Base-by-base conservation (phyloP, 2,888 invertebrate species). In the Euclidia mi region DNA sequence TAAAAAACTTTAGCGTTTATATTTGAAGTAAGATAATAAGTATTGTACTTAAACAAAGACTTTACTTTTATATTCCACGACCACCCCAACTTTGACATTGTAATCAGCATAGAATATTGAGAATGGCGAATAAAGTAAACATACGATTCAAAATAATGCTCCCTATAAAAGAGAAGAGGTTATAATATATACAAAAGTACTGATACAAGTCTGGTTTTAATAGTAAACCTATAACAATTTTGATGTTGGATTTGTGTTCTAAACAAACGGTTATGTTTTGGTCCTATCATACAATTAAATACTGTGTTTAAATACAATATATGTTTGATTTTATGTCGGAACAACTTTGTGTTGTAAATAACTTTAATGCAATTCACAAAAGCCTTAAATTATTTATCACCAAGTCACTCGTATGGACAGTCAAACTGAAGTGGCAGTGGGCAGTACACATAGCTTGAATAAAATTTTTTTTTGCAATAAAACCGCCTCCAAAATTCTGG, bases 111-210 rank as follows among this genome's bases (percentile, higher is more conserved):
- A 31, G 25, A 31, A 31, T 31, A 29, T 25, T 20, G n/a, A 42
- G 42, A 31, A 10, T 17, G 18, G n/a, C 9, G n/a, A 37, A 37
- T 37, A 37, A 37, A 37, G 17, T 37, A 37, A 17, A 37, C 37
- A 37, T 37, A 37, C 7, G 10, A 37, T 37, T 2, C 18, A 37
- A 37, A n/a, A 17, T 37, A 18, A 34, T 34, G 34, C 3, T n/a
- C 12, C 3, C 34, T 12, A 44, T 34, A 32, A 32, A 44, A 32
- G 32, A n/a, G 43, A 32, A 31, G 15, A 11, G 31, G 12, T 12
- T 6, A 7, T 17, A 17, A 32, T 18, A 43, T 18, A 31, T 17
- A n/a, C 32, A 12, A 32, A 34, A 18, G n/a, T 14, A 10, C 12
- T 35, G 1, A 7, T 25, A 25, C 20, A 37, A 17, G 37, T 37